Conservation (phyloP, 2,113 vertebrate species). For the Mustela lutreola region DNA sequence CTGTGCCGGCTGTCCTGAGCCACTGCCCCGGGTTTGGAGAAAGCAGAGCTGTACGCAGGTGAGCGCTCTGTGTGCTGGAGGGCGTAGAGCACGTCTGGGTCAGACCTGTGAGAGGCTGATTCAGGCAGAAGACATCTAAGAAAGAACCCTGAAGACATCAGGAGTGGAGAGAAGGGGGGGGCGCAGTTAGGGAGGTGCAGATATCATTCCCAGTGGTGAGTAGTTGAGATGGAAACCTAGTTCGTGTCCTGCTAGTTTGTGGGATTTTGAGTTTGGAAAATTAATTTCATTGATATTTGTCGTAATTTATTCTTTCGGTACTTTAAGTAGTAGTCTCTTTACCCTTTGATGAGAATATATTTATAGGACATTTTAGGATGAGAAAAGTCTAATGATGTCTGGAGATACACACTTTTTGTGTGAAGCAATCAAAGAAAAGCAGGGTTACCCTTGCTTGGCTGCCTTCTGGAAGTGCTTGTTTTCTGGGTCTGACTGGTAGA, state of each 20-base stretch:
- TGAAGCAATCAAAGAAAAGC: neutral
- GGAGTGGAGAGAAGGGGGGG: neutral
- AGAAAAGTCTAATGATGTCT: neutral
- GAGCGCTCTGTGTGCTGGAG: no score
- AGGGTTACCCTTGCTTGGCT: neutral
- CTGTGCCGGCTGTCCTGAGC: neutral
- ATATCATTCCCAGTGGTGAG: neutral
- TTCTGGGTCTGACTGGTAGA: neutral
- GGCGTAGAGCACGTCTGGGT: neutral
- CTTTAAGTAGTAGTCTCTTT: neutral
- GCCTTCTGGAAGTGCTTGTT: neutral
- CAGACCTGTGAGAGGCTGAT: no score
- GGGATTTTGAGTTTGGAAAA: neutral
- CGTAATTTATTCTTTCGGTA: neutral
- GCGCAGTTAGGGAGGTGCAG: neutral
- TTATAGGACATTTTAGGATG: neutral
- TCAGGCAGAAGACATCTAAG: neutral
- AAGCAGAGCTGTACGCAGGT: fast-evolving
- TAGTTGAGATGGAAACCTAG: neutral
- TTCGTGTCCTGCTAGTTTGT: neutral
- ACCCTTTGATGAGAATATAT: neutral
- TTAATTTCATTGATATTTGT: neutral
- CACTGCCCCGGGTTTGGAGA: no score
- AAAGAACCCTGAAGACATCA: neutral
- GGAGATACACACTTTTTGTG: neutral